phyloP scores from a whole-genome alignment of 2,888 invertebrate genomes.

The Lasioglossum morio region DNA sequence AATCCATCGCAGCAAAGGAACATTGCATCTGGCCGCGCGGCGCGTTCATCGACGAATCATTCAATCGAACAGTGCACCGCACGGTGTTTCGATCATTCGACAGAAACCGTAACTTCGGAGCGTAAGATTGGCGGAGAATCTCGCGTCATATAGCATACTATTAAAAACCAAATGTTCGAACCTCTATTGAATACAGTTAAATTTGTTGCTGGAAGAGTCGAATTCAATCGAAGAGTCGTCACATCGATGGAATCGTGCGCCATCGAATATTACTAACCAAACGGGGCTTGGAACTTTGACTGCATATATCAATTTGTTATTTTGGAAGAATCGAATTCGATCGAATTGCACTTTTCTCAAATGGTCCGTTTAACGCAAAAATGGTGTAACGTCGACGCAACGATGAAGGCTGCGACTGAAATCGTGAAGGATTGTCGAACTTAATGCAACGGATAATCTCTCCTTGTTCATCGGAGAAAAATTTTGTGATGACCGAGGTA shows the following conservation, averaged over 20 bases:
- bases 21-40: background rate
- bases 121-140: background rate
- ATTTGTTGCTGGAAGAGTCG: background rate
- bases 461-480: background rate
- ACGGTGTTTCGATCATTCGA: background rate
- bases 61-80: constrained; percentile 16
- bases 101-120: background rate
- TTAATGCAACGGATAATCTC: background rate
- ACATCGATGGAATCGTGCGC: background rate
- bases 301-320: too few species aligned
- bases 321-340: background rate
- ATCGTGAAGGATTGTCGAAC: background rate
- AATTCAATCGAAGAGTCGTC: background rate
- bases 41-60: background rate
- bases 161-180: constrained; percentile 2
- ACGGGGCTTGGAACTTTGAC: background rate
- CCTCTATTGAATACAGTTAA: background rate
- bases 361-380: background rate
- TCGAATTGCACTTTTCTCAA: background rate
- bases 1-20: constrained; percentile 9
- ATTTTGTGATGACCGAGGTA: background rate
- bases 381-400: background rate
- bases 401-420: background rate
- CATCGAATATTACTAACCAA: background rate
- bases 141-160: too few species aligned